phyloP scores from a whole-genome alignment of 2,113 vertebrate genomes.

The Neofelis nebulosa region DNA sequence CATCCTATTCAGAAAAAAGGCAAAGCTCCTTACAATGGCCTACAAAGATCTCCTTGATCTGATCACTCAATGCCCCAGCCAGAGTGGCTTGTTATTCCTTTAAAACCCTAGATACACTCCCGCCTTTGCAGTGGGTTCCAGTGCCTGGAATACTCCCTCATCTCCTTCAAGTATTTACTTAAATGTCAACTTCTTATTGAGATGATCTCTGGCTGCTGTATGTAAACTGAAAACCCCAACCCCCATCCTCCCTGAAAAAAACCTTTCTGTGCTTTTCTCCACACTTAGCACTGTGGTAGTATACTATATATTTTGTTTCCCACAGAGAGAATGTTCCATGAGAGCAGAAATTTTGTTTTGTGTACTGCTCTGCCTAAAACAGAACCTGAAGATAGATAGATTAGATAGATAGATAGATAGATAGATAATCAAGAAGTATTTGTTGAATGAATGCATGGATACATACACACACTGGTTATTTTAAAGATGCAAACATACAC shows the following conservation, averaged over 20 bases:
- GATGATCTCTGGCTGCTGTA: not conserved
- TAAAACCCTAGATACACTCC: not conserved
- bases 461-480: not conserved
- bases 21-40: not conserved
- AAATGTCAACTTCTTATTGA: not conserved
- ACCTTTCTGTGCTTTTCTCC: not conserved
- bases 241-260: not conserved
- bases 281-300: not conserved
- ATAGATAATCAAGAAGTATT: not conserved
- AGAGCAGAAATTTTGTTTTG: not conserved
- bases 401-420: not conserved
- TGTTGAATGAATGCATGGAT: not conserved
- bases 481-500: constrained; percentile 12
- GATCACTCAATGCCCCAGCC: not conserved
- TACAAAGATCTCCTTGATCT: not conserved
- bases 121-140: not conserved
- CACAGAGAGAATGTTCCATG: not conserved
- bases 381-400: not conserved
- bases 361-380: not conserved
- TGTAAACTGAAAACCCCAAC: not conserved
- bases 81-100: not conserved
- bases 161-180: not conserved
- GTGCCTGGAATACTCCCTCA: not conserved
- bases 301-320: not conserved
- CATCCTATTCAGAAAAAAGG: not conserved